phyloP scores from a whole-genome alignment of 2,888 invertebrate genomes.

The Hypomecis atomaria region DNA sequence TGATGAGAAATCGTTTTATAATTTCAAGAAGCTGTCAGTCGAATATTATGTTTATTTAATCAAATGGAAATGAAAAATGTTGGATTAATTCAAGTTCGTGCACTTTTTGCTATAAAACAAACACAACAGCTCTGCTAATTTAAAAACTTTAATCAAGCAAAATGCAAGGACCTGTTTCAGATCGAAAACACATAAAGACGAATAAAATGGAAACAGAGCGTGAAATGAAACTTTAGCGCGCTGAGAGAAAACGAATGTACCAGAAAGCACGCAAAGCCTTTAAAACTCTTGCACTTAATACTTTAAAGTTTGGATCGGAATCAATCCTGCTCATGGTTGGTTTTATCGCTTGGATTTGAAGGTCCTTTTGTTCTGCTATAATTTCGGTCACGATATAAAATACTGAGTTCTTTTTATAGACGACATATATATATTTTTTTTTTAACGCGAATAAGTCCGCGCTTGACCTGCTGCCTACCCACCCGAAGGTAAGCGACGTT shows the following conservation, averaged over 20 bases:
- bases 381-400: not conserved
- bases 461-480: too few species aligned
- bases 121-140: not conserved
- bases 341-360: slow-evolving; percentile 32
- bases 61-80: not conserved
- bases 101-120: not conserved
- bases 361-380: slow-evolving; percentile 17
- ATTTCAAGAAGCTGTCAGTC: too few species aligned
- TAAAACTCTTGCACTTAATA: slow-evolving; percentile 26
- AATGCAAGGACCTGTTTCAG: slow-evolving; percentile 2
- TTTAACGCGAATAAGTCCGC: too few species aligned
- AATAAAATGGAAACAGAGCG: slow-evolving; percentile 23
- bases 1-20: too few species aligned
- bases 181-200: slow-evolving; percentile 21
- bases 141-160: slow-evolving; percentile 14
- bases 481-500: too few species aligned
- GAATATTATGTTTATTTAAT: too few species aligned
- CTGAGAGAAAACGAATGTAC: slow-evolving; percentile 23
- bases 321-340: slow-evolving; percentile 37
- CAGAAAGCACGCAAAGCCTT: slow-evolving; percentile 28
- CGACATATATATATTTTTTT: too few species aligned
- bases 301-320: slow-evolving; percentile 36
- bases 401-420: too few species aligned
- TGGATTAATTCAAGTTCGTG: not conserved
- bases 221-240: slow-evolving; percentile 16